Percentiles rank a stretch among this genome's conserved stretches.
phyloP scores from a whole-genome alignment of 1,140 invertebrate genomes.

The Oncopeltus fasciatus region DNA sequence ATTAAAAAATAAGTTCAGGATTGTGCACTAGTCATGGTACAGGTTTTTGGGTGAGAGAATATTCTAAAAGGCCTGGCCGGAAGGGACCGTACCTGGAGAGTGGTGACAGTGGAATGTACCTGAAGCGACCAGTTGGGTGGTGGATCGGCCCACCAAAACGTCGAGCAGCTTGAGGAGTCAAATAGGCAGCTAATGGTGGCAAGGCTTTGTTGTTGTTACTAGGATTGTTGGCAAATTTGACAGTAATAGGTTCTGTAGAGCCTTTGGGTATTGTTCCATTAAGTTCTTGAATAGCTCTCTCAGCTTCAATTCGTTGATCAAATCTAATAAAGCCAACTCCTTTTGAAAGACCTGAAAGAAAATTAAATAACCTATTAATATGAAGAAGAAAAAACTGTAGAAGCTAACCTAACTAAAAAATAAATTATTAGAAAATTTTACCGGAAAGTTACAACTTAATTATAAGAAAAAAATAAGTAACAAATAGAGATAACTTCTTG shows the following conservation, averaged over 20 bases:
- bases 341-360: constrained; percentile 50
- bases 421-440: no score
- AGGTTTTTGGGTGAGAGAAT: constrained; percentile 9
- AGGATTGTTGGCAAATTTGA: constrained; percentile 99
- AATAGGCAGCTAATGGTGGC: constrained; percentile 81
- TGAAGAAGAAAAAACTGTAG: no score
- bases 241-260: constrained; percentile 91
- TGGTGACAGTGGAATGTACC: constrained; percentile 61
- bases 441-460: no score
- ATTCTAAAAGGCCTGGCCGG: constrained; percentile 12
- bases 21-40: constrained; percentile 2
- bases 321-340: constrained; percentile 99
- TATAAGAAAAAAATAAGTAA: no score
- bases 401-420: no score
- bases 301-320: constrained; percentile 93
- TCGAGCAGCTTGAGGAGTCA: constrained; percentile 63
- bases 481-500: no score
- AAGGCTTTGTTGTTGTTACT: constrained; percentile 81
- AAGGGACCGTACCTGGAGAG: constrained; percentile 35
- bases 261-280: constrained; percentile 94
- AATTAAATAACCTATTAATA: background rate
- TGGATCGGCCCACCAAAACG: constrained; percentile 85
- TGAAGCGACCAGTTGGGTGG: constrained; percentile 80
- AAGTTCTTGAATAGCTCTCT: constrained; percentile 91
- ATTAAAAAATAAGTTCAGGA: background rate